These are phyloP conservation scores for Tenualosa ilisha DNA, from an alignment of 2,797 vertebrate genomes.

Conservation along the genomic window DNA sequence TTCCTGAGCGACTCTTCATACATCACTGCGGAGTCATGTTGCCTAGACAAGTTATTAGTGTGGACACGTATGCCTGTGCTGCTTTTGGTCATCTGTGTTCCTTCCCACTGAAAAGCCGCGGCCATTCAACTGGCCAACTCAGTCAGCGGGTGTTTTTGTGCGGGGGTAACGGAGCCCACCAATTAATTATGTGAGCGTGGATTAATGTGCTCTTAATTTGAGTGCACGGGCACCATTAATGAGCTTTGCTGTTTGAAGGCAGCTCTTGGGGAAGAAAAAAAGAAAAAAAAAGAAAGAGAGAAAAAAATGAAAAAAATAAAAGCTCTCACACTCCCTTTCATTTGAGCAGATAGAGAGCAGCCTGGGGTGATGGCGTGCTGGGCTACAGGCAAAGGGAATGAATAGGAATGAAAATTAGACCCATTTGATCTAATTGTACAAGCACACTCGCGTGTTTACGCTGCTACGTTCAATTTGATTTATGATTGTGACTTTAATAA, in stretches of 20 bases:
- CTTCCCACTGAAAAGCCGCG: not conserved
- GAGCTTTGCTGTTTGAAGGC: constrained; percentile 58
- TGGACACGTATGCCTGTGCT: not conserved
- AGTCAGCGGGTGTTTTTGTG: constrained; percentile 40
- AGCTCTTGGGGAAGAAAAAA: constrained; percentile 52
- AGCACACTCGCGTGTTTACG: not conserved
- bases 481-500: not conserved
- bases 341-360: not conserved
- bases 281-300: not conserved
- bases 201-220: constrained; percentile 66
- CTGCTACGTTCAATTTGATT: not conserved
- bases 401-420: not conserved
- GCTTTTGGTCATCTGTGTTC: not conserved
- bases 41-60: not conserved
- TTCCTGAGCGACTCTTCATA: not conserved
- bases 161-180: constrained; percentile 50
- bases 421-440: constrained; percentile 4
- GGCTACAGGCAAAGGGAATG: not conserved
- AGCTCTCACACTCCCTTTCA: not conserved
- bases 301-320: not conserved
- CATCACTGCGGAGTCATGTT: not conserved
- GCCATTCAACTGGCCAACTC: constrained; percentile 34
- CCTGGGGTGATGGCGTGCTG: not conserved
- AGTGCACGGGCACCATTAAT: constrained; percentile 62
- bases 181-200: constrained; percentile 50